Evolutionary conservation across 2,888 invertebrate species (phyloP), one percentile per base, ranked within the genome.

Genomic region (Cosmia pyralina): DNA sequence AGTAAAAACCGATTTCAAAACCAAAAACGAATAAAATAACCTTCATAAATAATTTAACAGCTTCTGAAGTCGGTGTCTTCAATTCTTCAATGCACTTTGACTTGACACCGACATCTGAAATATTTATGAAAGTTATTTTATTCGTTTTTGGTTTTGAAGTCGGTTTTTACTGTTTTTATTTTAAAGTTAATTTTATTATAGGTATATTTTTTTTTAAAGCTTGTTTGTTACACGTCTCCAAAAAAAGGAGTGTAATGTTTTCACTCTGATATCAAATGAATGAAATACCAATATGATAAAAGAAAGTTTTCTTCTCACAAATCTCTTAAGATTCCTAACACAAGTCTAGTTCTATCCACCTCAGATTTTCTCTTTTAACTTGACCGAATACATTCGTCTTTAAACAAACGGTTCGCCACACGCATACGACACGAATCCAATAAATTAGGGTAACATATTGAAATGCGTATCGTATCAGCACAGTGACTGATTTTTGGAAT

Each of bases 401-500:
- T 66, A 57, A 10, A 75, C 57, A 75, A 53, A 72, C 19, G 34
- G 48, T 67, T 63, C 68, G 34, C 55, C 63, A 72, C 71, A 63
- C 55, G 72, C 66, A 67, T 65, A 69, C 75, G 64, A 60, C 60
- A 71, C 15, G 71, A 64, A 53, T 59, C 10, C 60, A 69, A 78
- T 80, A 83, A 83, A 81, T 81, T 83, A 78, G 66, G 72, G 69
- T 62, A 28, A 67, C 63, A 55, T 72, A 85, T 87, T 87, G 79
- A 79, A 76, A 87, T 87, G 79, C 87, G 62, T 73, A 68, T 79
- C 82, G 84, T 74, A 74, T 60, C 77, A 76, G 66, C 70, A 71
- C 66, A 75, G 65, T 68, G 77, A 67, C 65, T 78, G 80, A 80
- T 85, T 90, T 90, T 89, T 86, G 83, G 86, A 88, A 88, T 88